Evolutionary conservation across 2,888 invertebrate species (phyloP).

Genomic region (Eristalinus aeneus): DNA sequence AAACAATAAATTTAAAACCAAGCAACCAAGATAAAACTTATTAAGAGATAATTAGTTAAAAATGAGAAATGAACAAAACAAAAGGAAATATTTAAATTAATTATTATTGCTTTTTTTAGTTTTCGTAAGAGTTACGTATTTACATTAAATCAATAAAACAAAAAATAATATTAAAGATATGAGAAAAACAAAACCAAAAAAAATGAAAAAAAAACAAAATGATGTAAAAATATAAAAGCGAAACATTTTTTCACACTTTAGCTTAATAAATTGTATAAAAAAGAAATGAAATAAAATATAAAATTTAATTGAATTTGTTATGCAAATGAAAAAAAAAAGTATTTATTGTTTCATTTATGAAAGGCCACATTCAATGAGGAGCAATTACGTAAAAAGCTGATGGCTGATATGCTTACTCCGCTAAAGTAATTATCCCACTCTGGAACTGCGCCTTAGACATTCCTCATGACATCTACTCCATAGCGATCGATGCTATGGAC

Average conservation of each 20-base stretch:
- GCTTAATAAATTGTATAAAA: slow-evolving; percentile 81
- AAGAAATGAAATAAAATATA: slow-evolving; percentile 76
- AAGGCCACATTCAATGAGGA: too few species aligned
- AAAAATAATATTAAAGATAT: slow-evolving; percentile 72
- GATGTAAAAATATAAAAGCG: slow-evolving; percentile 78
- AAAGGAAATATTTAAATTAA: slow-evolving; percentile 75
- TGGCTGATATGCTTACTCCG: too few species aligned
- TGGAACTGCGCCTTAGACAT: too few species aligned
- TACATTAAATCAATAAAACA: slow-evolving; percentile 71
- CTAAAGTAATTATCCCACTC: too few species aligned
- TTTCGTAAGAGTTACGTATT: slow-evolving; percentile 78
- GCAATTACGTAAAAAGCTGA: too few species aligned
- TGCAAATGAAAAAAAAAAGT: slow-evolving; percentile 77
- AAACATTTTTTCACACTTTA: slow-evolving; percentile 81
- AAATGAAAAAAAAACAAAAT: slow-evolving; percentile 73
- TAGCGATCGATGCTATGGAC: too few species aligned
- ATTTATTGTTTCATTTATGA: slow-evolving; percentile 34
- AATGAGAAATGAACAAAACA: slow-evolving; percentile 4
- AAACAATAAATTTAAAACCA: slow-evolving; percentile 71
- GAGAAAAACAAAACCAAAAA: slow-evolving; percentile 42
- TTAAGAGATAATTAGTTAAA: slow-evolving; percentile 64
- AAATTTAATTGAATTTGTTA: slow-evolving; percentile 81
- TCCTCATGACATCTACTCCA: too few species aligned
- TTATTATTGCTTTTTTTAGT: slow-evolving; percentile 78
- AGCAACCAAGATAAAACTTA: slow-evolving; percentile 65